These are phyloP conservation scores for Xylocopa sonorina DNA, from an alignment of 1,140 invertebrate genomes.

Conservation along the genomic window DNA sequence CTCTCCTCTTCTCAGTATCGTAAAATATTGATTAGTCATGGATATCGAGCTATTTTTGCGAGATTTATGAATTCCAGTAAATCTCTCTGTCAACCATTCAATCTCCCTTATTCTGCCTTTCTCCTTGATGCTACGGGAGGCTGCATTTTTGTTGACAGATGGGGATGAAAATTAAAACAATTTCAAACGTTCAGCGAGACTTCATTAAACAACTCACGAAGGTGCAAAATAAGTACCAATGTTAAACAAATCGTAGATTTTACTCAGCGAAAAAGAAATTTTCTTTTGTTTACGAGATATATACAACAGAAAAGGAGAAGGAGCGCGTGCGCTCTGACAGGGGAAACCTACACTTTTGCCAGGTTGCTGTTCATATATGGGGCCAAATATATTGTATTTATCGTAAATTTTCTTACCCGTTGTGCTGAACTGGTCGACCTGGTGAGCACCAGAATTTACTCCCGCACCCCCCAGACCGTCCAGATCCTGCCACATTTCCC, in stretches of 20 bases:
- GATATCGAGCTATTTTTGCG: background rate
- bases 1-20: background rate
- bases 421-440: conserved; percentile 77
- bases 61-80: background rate
- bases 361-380: conserved; percentile 1
- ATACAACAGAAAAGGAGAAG: conserved; percentile 29
- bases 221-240: no score
- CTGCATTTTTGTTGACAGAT: conserved; percentile 40
- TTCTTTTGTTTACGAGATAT: conserved; percentile 64
- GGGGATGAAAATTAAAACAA: background rate
- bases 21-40: background rate
- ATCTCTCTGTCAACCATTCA: background rate
- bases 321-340: conserved; percentile 56
- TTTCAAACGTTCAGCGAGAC: background rate
- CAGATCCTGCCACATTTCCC: conserved; percentile 80
- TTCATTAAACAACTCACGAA: background rate
- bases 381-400: background rate
- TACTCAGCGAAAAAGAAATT: background rate
- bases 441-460: conserved; percentile 76
- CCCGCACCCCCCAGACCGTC: conserved; percentile 73
- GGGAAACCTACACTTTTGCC: conserved; percentile 31
- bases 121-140: background rate
- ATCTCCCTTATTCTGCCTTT: background rate
- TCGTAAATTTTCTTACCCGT: conserved; percentile 69
- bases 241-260: background rate